Evolutionary conservation across 2,113 vertebrate genomes (phyloP), one percentile per base, ranked within the genome.

Genomic region (Alethe castanea): DNA sequence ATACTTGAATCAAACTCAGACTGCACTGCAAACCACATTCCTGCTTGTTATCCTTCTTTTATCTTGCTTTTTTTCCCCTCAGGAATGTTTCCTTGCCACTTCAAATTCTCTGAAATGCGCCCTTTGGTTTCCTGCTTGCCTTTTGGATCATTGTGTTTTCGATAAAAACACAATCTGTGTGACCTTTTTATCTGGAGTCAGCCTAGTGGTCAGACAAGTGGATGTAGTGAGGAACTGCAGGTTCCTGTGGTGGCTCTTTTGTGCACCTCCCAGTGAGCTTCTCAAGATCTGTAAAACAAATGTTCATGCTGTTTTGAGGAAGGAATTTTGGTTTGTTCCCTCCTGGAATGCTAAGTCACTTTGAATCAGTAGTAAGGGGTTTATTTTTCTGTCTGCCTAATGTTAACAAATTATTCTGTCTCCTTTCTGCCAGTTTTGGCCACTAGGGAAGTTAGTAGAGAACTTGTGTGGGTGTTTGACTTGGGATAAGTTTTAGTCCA

Each of bases 161-260:
- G 77, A 29, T 28, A 23, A 86, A 48, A 74, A 9, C 28, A 25
- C 56, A 31, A 6, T 29, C 62, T 85, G 33, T 67, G 78, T 56
- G 26, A 60, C 47, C 20, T 16, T 73, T 48, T 54, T 35, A 48
- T 60, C 78, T 80, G 20, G 3, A 56, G 40, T 36, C n/a, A 5
- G 33, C 25, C 0, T 1, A 26, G 61, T 23, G 70, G 47, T 82
- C 33, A 28, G 66, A 35, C 16, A 18, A 1, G 0, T 36, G 77
- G 83, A 33, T 54, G 33, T 65, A 22, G 29, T 19, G 36, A 57
- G 72, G 17, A 84, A 48, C 71, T 71, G 2, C 66, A 72, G 62
- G 40, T 70, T 90, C 44, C 44, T 88, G 1, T 33, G 4, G 13
- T 12, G 53, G 33, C 14, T 83, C 42, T n/a, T 52, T 11, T 53